Base-by-base conservation (phyloP, 2,888 invertebrate species). In the Noctua pronuba region DNA sequence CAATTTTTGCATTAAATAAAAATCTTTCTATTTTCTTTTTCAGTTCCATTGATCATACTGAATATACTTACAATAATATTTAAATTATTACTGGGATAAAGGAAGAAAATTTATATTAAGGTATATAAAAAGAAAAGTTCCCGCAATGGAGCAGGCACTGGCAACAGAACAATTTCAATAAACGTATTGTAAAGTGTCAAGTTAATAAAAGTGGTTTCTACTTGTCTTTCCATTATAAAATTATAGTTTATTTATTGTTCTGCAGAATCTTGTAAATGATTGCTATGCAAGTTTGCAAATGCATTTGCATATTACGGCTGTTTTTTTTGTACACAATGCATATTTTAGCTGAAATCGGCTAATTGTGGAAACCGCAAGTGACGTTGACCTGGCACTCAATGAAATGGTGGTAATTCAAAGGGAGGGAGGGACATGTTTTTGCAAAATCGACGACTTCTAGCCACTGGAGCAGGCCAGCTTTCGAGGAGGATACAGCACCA, bases 11-110 rank as follows among this genome's bases (percentile, higher is more conserved):
- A 28, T 1, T 60, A 64, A 24, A 60, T 60, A 64, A 24, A 60
- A 46, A 46, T 13, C 0, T 73, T 86, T 86, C 86, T 91, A 1
- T 94, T 96, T 38, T 64, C 94, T 95, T 91, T 98, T 98, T 92
- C 98, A 99, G 99, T 99, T 97, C 99, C 99, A 21, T 96, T 99
- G 85, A 99, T 99, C 94, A 98, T 99, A 88, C 97, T 99, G 77
- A 99, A 99, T 93, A 97, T 99, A 88, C 92, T 99, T 85, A 98
- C 98, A 77, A 99, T 99, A 94, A 90, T 98, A 90, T 97, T 99
- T 93, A 99, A 99, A 95, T 94, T 99, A 90, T 95, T 99, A 90
- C 97, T 99, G 88, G 99, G 99, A 93, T 99, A 96, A 97, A 82
- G 82, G 67, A 41, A 55, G 31, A 62, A 60, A 38, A 58, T 31